phyloP scores from a whole-genome alignment of 2,888 invertebrate species.

The Orthosia gothica region DNA sequence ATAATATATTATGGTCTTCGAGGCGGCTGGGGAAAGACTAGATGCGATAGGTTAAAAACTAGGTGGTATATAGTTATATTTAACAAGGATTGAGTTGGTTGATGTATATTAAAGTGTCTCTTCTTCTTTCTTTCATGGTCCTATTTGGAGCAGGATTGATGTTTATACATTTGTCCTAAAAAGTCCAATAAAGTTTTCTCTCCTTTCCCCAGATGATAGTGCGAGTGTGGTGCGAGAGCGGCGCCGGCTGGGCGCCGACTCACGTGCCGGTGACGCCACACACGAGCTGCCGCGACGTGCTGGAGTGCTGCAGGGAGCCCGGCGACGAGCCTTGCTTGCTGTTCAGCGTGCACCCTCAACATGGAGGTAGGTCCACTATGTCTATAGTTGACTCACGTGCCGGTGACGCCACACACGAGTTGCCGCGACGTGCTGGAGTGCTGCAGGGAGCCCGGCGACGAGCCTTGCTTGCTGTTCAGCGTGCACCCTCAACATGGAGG shows the following conservation, averaged over 20 bases:
- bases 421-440: slow-evolving; percentile 93
- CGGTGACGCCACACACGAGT: slow-evolving; percentile 93
- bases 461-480: slow-evolving; percentile 92
- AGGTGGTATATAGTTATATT: too few relatives aligned
- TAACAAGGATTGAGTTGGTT: not conserved
- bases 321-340: slow-evolving; percentile 93
- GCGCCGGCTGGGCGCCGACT: slow-evolving; percentile 88
- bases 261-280: slow-evolving; percentile 93
- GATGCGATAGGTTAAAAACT: not conserved
- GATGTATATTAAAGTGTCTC: not conserved
- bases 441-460: slow-evolving; percentile 93
- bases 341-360: slow-evolving; percentile 91
- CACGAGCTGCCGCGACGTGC: slow-evolving; percentile 92
- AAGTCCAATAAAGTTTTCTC: not conserved
- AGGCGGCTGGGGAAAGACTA: not conserved
- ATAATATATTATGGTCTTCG: too few relatives aligned
- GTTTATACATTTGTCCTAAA: not conserved
- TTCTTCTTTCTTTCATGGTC: not conserved
- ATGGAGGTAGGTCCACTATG: slow-evolving; percentile 87
- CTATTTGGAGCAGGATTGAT: not conserved
- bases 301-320: slow-evolving; percentile 93
- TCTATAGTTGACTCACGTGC: slow-evolving; percentile 87
- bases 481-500: slow-evolving; percentile 91
- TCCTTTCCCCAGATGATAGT: slow-evolving; percentile 92
- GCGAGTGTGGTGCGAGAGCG: slow-evolving; percentile 92